These are phyloP conservation scores for Conus canariensis DNA, from an alignment of 2,888 invertebrate genomes.

Conservation along the genomic window DNA sequence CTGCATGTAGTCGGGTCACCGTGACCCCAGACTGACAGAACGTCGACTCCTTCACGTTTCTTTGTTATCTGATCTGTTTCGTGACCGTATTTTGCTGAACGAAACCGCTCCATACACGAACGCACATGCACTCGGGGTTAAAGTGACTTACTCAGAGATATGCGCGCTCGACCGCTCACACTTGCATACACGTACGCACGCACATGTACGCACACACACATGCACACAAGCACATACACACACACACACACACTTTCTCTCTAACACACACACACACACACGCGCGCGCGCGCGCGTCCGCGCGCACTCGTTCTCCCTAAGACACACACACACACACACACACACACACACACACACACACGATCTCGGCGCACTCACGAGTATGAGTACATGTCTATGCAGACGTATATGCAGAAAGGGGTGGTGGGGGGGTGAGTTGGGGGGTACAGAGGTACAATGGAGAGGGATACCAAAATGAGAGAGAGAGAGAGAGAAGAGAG, in stretches of 20 bases:
- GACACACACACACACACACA: too few species aligned
- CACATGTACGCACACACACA: not conserved
- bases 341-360: too few species aligned
- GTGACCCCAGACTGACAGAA: not conserved
- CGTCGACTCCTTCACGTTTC: not conserved
- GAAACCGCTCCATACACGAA: too few species aligned
- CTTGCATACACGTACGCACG: not conserved
- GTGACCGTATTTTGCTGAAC: too few species aligned
- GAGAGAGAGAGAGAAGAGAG: too few species aligned
- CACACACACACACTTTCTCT: not conserved
- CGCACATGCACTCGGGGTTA: not conserved
- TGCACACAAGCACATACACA: not conserved
- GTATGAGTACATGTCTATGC: too few species aligned
- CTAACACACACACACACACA: not conserved
- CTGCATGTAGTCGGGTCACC: not conserved
- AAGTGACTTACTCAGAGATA: not conserved
- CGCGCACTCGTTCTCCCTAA: too few species aligned
- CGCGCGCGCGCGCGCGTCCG: not conserved
- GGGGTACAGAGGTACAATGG: too few species aligned
- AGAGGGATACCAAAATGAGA: too few species aligned
- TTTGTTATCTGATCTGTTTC: not conserved
- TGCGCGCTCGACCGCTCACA: not conserved
- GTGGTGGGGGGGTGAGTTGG: too few species aligned
- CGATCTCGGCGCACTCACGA: too few species aligned
- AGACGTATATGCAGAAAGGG: too few species aligned